Evolutionary conservation across 2,113 vertebrate species (phyloP), one percentile per base, ranked within the genome.

Genomic region (Podarcis raffonei): DNA sequence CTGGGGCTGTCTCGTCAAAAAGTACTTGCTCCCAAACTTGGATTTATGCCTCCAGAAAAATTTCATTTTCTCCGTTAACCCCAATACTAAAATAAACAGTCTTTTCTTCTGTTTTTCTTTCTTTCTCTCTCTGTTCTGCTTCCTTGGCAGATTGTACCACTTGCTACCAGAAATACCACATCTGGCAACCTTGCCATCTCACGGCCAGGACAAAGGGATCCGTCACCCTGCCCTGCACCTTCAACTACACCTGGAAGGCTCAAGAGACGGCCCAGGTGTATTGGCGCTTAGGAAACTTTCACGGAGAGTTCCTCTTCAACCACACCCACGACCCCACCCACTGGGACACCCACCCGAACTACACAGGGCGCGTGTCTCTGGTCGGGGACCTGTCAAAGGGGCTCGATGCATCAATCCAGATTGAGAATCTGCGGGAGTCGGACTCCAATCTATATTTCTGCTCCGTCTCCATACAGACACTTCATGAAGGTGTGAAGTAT

Each of bases 391-490:
- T 80, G 1, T 2, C 1, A 3, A 30, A 59, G 42, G 2, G n/a
- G 8, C 32, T 13, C 0, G 22, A 76, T 32, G 87, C 81, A 0
- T 77, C 89, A 2, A 83, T 93, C 77, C 85, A 30, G 20, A 93
- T 93, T 22, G 11, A 12, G 1, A 6, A 25, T 1, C 71, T 93
- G n/a, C 59, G 18, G 8, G 35, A 6, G 35, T 57, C 59, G 0
- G 92, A 93, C 42, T 6, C 81, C 20, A 37, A 18, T 0, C 16
- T 65, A 3, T 89, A 89, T 30, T 91, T 86, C 90, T 93, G 92
- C 23, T 68, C 88, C 8, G 35, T 92, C 5, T 18, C 16, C 9
- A 16, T 84, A 2, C 0, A 39, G 30, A 22, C 12, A 25, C 2
- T 16, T 7, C 3, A 22, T 0, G 7, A 39, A 0, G 3, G 0